phyloP scores from a whole-genome alignment of 2,797 vertebrate genomes.

The Vespertilio murinus region DNA sequence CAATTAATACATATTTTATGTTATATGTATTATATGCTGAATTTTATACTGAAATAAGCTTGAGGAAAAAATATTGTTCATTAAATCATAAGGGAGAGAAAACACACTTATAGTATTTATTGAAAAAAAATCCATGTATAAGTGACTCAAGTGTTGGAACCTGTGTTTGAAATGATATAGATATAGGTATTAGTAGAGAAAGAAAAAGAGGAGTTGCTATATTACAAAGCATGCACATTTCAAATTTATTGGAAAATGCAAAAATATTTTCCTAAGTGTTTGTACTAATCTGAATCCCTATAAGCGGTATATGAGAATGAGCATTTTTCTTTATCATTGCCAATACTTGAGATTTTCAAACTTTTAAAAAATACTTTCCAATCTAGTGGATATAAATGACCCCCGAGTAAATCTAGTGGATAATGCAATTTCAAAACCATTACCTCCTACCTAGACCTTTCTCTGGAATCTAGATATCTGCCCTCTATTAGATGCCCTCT shows the following conservation, averaged over 20 bases:
- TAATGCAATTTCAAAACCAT: not conserved
- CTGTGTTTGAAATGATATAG: not conserved
- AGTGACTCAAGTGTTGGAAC: not conserved
- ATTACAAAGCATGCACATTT: not conserved
- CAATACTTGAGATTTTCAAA: conserved; percentile 10
- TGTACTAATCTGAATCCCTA: not conserved
- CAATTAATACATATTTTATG: not conserved
- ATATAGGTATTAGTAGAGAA: not conserved
- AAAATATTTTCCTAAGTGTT: not conserved
- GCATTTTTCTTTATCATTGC: not conserved
- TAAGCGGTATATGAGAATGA: not conserved
- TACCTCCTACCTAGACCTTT: not conserved
- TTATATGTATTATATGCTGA: not conserved
- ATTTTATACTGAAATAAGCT: not conserved
- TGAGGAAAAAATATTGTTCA: not conserved
- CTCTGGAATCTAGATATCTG: not conserved
- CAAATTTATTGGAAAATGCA: not conserved
- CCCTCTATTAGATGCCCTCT: not conserved
- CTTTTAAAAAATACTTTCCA: not conserved
- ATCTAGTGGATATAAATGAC: not conserved
- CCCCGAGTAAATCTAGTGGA: not conserved
- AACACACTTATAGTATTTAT: not conserved
- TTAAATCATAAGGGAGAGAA: not conserved
- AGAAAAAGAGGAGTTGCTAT: not conserved
- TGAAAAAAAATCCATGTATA: not conserved